Evolutionary conservation across 2,888 invertebrate genomes (phyloP).

Genomic region (Drosophila kambysellisi): DNA sequence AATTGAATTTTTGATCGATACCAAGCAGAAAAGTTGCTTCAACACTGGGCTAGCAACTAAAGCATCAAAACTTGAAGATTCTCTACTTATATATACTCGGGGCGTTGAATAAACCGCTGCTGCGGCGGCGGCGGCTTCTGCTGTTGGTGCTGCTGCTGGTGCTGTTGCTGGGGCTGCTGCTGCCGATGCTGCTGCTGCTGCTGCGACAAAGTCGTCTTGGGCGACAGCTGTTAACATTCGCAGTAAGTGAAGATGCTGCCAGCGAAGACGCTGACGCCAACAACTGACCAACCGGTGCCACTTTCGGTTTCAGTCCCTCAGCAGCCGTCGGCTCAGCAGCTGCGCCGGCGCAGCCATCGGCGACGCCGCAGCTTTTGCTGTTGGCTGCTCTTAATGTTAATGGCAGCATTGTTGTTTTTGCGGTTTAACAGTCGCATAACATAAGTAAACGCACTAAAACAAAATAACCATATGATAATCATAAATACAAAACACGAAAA

Average conservation of each 20-base stretch:
- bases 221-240: conserved; percentile 84
- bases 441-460: conserved; percentile 57
- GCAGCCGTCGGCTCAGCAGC: conserved; percentile 37
- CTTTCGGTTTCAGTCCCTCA: conserved; percentile 46
- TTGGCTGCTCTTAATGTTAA: conserved; percentile 49
- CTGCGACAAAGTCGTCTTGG: conserved; percentile 60
- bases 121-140: conserved; percentile 18
- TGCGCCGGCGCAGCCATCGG: conserved; percentile 30
- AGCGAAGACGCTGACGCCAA: conserved; percentile 42
- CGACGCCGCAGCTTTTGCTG: conserved; percentile 26
- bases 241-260: conserved; percentile 71
- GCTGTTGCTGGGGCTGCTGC: conserved; percentile 17
- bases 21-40: conserved; percentile 75
- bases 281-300: conserved; percentile 66
- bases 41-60: conserved; percentile 85
- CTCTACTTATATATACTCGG: conserved; percentile 84
- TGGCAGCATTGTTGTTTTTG: conserved; percentile 41
- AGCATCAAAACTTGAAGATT: conserved; percentile 84
- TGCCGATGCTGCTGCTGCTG: conserved; percentile 12
- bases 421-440: conserved; percentile 67
- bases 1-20: conserved; percentile 84
- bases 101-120: conserved; percentile 42
- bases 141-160: conserved; percentile 7
- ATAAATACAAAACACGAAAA: conserved; percentile 35
- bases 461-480: conserved; percentile 40